These are phyloP conservation scores for Silurus asotus DNA, from an alignment of 2,113 vertebrate species.

Conservation along the genomic window DNA sequence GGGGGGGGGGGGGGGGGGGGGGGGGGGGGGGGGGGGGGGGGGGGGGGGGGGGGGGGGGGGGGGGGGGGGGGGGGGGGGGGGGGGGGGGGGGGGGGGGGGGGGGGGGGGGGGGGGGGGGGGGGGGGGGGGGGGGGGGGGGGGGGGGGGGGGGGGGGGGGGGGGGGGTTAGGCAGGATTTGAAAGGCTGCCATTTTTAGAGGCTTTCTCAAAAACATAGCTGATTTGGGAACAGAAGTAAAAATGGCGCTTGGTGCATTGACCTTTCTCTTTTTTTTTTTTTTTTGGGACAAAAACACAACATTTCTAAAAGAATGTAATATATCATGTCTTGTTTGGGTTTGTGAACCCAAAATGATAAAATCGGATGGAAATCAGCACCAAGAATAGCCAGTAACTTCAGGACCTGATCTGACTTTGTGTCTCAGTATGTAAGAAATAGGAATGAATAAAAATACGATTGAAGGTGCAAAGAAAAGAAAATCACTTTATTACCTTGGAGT, in stretches of 20 bases:
- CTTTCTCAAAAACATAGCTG: conserved; percentile 67
- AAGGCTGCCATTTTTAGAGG: conserved; percentile 70
- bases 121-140: too few species aligned
- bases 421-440: not conserved
- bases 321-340: not conserved
- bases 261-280: conserved; percentile 45
- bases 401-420: not conserved
- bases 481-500: not conserved
- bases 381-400: not conserved
- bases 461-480: not conserved
- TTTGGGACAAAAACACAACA: not conserved
- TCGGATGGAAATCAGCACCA: not conserved
- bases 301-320: not conserved
- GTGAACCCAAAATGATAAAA: too few species aligned
- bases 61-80: too few species aligned
- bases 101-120: too few species aligned
- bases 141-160: too few species aligned
- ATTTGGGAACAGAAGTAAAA: conserved; percentile 68
- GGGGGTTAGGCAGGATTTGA: conserved; percentile 58
- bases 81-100: too few species aligned
- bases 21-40: too few species aligned
- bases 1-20: too few species aligned
- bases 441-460: not conserved
- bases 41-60: too few species aligned
- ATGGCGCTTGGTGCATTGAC: conserved; percentile 67